These are phyloP conservation scores for Aricia artaxerxes DNA, from an alignment of 2,888 invertebrate genomes.

Conservation along the genomic window DNA sequence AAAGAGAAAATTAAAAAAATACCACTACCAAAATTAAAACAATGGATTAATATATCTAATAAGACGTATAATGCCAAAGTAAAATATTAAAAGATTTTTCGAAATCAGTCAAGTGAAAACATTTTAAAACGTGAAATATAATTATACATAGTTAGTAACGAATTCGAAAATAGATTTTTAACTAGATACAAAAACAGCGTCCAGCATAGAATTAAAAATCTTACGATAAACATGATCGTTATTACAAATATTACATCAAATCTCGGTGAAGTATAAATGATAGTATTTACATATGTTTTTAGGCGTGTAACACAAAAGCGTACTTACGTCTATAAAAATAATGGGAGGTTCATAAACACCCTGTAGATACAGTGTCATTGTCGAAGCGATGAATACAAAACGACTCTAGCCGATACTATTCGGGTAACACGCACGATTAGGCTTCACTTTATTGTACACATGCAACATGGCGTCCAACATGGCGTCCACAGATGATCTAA, in stretches of 20 bases:
- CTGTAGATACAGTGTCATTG: conserved; percentile 22
- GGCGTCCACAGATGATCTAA: conserved; percentile 48
- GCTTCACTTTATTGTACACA: conserved; percentile 57
- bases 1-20: no score
- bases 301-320: conserved; percentile 29
- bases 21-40: no score
- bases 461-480: conserved; percentile 49
- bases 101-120: neutral
- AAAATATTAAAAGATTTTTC: neutral
- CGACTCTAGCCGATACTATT: conserved; percentile 25
- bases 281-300: conserved; percentile 21
- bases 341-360: conserved; percentile 27
- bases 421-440: conserved; percentile 22
- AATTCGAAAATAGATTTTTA: neutral
- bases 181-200: neutral
- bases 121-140: neutral
- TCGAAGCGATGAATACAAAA: conserved; percentile 22
- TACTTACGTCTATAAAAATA: conserved; percentile 1
- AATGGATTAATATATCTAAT: neutral
- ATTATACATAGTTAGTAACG: neutral
- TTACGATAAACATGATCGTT: neutral
- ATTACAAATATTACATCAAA: neutral
- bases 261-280: neutral
- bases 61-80: neutral
- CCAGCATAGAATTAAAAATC: neutral